Conservation (phyloP, 2,888 invertebrate species). For the Lysandra bellargus region DNA sequence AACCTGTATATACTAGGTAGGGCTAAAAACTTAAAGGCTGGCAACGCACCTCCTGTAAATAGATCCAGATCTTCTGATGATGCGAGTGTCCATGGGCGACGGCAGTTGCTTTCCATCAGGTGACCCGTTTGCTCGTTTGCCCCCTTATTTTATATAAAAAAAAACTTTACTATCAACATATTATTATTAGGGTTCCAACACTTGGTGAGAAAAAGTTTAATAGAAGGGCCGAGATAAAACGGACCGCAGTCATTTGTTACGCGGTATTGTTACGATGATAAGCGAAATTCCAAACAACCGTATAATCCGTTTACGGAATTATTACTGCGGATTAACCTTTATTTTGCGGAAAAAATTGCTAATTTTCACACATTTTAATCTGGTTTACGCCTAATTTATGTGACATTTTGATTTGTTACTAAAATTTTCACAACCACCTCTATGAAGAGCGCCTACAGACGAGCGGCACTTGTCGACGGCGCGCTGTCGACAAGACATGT, state of each 20-base stretch:
- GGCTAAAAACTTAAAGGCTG: neutral
- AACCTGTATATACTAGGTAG: no score
- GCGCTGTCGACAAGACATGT: no score
- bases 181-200: neutral
- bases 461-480: no score
- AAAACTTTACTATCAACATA: neutral
- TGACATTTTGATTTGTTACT: neutral
- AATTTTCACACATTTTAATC: neutral
- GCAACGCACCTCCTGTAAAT: no score
- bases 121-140: no score
- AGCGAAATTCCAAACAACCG: constrained; percentile 14
- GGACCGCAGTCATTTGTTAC: constrained; percentile 2
- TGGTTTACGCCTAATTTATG: neutral
- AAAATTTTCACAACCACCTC: no score
- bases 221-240: constrained; percentile 29
- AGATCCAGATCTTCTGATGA: no score
- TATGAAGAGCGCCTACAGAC: no score
- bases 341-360: neutral
- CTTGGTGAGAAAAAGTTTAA: constrained; percentile 1
- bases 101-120: no score
- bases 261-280: constrained; percentile 20
- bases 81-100: no score
- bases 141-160: no score
- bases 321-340: neutral
- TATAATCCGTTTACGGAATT: neutral